Base-by-base conservation (phyloP, 2,797 vertebrate species). In the Anguilla pacifica region DNA sequence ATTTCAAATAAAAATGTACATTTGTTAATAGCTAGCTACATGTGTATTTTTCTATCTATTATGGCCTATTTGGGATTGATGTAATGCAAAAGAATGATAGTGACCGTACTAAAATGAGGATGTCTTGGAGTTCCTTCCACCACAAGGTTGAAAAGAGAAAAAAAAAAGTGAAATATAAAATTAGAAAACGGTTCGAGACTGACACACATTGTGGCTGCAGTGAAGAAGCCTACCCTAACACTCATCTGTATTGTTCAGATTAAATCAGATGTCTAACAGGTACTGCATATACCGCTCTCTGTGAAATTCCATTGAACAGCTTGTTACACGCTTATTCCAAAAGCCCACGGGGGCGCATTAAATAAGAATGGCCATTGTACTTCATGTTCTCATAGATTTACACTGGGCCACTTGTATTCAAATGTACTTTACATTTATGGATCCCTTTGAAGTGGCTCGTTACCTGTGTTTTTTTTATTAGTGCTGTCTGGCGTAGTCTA, bases 221-320 rank as follows among this genome's bases (percentile, higher is more conserved):
- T 28, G 64, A 70, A n/a, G n/a, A 70, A 70, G 25, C 64, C 10
- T 25, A 35, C 46, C 46, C 22, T 3, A 46, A 51, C 79, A 49
- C 43, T 82, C 46, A 49, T 77, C 72, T 74, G 22, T 49, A 25
- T 25, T 3, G 74, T 51, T 92, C 88, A 85, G 87, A 84, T 86
- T 35, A 39, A 91, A 87, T 90, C 86, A 90, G 90, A 90, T 90
- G 88, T 87, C 86, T 89, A 86, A 88, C 86, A 81, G 25, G 86
- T 86, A 57, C 70, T 86, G 90, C 92, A 89, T 83, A 85, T 79
- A 89, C 87, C 6, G 15, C 35, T 22, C 5, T 90, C 89, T 83
- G 87, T 88, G 81, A 90, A 91, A 91, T 25, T 88, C 88, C 89
- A 91, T 88, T 90, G 89, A 92, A 91, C 85, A 86, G 86, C 61